phyloP scores from a whole-genome alignment of 2,888 invertebrate species.

The Frankliniella fusca region DNA sequence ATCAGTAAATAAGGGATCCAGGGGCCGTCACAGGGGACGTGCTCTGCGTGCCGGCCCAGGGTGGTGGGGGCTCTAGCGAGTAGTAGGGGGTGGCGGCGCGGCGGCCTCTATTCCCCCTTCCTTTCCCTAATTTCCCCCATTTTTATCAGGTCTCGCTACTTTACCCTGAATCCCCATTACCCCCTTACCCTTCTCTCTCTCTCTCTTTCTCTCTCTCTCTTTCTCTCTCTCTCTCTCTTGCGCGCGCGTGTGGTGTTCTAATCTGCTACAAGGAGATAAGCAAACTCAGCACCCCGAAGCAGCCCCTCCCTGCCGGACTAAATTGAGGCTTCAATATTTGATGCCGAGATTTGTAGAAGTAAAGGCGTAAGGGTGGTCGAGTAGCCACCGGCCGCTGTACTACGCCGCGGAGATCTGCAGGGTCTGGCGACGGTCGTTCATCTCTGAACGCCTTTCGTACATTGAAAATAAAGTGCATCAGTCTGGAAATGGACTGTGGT shows the following conservation, averaged over 20 bases:
- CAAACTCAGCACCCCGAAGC: not conserved
- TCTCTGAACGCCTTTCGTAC: no score
- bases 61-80: not conserved
- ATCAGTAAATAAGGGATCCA: slow-evolving; percentile 13
- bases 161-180: not conserved
- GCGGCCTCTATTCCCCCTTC: not conserved
- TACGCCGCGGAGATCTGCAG: not conserved
- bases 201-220: no score
- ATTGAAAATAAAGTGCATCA: no score
- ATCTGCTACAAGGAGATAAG: slow-evolving; percentile 8
- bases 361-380: not conserved
- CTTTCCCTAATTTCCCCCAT: not conserved
- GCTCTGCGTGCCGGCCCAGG: no score
- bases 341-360: not conserved
- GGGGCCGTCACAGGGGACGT: not conserved
- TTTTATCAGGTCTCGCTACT: not conserved
- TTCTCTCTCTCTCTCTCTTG: no score
- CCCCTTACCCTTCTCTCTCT: not conserved
- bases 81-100: not conserved
- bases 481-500: no score
- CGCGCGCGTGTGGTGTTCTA: not conserved
- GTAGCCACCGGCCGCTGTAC: not conserved
- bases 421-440: no score
- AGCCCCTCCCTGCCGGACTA: not conserved
- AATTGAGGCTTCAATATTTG: slow-evolving; percentile 25